A percentile compares a stretch with the other conserved stretches of the same genome.
These are phyloP conservation scores for Piezodorus guildinii DNA, from an alignment of 1,140 invertebrate species.

Conservation along the genomic window DNA sequence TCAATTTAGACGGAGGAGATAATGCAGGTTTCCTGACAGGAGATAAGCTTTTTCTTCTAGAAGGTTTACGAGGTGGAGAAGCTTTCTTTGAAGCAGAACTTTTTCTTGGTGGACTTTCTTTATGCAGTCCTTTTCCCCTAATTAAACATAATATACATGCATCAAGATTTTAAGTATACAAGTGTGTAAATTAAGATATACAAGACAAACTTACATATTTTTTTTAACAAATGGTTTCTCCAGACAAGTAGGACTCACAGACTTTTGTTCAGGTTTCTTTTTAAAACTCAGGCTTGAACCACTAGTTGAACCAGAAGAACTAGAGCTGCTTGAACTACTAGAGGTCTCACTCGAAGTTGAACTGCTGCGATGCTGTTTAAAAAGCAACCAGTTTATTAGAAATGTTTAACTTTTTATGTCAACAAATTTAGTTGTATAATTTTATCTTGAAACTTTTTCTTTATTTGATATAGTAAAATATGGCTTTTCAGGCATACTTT, in stretches of 20 bases:
- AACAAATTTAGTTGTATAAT: no score
- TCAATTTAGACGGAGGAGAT: constrained; percentile 10
- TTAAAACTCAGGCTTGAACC: constrained; percentile 1
- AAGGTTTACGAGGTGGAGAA: constrained; percentile 3
- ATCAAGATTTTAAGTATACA: background rate
- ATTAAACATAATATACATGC: constrained; percentile 9
- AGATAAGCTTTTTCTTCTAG: background rate
- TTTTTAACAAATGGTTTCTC: background rate
- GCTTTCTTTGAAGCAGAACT: constrained; percentile 6
- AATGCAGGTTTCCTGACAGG: constrained; percentile 8
- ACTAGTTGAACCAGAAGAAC: constrained; percentile 18
- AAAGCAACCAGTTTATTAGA: background rate
- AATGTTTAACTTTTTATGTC: no score
- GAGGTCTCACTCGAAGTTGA: constrained; percentile 21
- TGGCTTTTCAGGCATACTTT: no score
- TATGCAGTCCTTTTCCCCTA: constrained; percentile 8
- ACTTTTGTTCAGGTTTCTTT: constrained; percentile 4
- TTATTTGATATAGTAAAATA: no score
- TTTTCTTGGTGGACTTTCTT: constrained; percentile 14
- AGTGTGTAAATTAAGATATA: background rate
- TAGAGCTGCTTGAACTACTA: constrained; percentile 19
- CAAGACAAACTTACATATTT: background rate
- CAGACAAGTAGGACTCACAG: background rate
- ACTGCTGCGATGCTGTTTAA: constrained; percentile 17
- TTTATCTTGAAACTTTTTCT: no score